phyloP scores from a whole-genome alignment of 92 coral and sea anemone species.

The Micromussa lordhowensis region DNA sequence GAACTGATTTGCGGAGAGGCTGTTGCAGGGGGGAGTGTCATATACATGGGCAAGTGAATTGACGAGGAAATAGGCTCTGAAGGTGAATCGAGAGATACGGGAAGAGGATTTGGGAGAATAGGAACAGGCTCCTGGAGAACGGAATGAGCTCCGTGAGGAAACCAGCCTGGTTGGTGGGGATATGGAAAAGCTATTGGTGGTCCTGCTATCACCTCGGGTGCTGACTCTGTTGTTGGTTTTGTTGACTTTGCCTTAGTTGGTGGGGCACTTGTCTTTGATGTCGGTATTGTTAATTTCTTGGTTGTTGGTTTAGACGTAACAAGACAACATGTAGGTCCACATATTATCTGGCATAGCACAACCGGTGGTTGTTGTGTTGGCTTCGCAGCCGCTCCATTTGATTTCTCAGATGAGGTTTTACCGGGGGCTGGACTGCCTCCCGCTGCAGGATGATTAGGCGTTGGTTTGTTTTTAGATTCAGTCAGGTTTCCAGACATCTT shows the following conservation, averaged over 20 bases:
- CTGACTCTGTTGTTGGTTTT: constrained; percentile 14
- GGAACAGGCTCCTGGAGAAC: background rate
- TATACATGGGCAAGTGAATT: constrained; percentile 5
- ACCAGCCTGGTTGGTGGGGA: constrained; percentile 12
- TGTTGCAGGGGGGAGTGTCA: constrained; percentile 47
- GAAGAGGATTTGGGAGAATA: background rate
- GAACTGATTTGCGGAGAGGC: background rate
- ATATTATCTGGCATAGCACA: constrained; percentile 40
- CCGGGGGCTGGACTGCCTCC: background rate
- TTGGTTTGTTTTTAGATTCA: constrained; percentile 1
- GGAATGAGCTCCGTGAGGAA: background rate
- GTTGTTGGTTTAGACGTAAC: background rate
- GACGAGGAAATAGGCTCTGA: background rate
- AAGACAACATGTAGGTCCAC: constrained; percentile 34
- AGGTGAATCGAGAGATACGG: background rate
- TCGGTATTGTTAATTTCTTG: background rate
- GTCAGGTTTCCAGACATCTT: background rate
- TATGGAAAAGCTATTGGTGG: constrained; percentile 12
- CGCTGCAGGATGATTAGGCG: background rate
- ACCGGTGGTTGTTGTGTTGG: background rate
- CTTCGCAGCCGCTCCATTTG: background rate
- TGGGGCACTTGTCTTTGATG: constrained; percentile 1
- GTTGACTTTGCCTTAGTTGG: background rate
- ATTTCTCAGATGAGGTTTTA: background rate
- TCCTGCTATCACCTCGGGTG: constrained; percentile 8